Evolutionary conservation across 2,888 invertebrate genomes (phyloP), one percentile per base, ranked within the genome.

Genomic region (Argynnis bischoffii): DNA sequence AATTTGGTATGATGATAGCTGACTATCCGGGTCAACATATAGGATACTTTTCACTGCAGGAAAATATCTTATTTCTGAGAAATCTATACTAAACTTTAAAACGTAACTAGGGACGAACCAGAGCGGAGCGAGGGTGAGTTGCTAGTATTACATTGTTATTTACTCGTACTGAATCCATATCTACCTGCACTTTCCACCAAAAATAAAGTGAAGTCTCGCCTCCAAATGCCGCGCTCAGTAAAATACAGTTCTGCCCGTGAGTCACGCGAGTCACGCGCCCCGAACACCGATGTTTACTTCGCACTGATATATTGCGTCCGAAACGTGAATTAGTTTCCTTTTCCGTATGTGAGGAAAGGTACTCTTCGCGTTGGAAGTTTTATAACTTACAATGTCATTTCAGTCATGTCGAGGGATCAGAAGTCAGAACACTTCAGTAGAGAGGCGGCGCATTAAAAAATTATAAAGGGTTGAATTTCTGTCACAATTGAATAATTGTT

Each of bases 321-420:
- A 51, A 61, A 61, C 35, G 48, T 35, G 50, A 61, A 51, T 50
- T 61, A 61, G 35, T 61, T 61, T 60, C 50, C 50, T 50, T 26
- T 60, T 31, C 51, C 26, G 57, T 47, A 59, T 26, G 57, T 48
- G 57, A 26, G 47, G 57, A 59, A 26, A 59, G 15, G 46, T 15
- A 15, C 57, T 46, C 46, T 46, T 31, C 16, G 2, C 50, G 16
- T 31, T 51, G 31, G 31, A 35, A 51, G 31, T 51, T 51, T 61
- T 61, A 51, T 60, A 60, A 31, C 48, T 14, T 48, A 51, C 50
- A 15, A n/a, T 5, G 35, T 16, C 31, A 48, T 35, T 35, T 26
- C 18, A 8, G 3, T 21, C 57, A 46, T 57, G 57, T 46, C 18
- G 15, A n/a, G 8, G 21, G 13, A 48, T 47, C 57, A 47, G 21